Conservation (phyloP, 2,888 invertebrate genomes). For the Oscheius sp. region DNA sequence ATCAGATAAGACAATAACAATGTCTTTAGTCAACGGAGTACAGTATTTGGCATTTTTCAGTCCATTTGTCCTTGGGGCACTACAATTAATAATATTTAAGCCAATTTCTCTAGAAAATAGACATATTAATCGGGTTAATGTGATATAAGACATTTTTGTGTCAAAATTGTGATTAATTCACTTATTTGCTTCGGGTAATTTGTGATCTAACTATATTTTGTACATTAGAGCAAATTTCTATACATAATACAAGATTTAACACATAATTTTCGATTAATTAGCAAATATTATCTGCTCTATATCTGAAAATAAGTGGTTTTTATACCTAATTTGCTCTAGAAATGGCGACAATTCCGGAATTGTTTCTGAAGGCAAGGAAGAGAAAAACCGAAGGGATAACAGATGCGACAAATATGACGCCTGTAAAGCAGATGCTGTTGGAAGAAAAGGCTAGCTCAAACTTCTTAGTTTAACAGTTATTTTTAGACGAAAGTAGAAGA, state of each 20-base stretch:
- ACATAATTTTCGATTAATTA: no score
- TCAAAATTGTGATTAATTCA: not conserved
- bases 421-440: not conserved
- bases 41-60: constrained; percentile 57
- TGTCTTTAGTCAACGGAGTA: constrained; percentile 50
- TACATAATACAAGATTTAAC: no score
- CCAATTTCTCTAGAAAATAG: constrained; percentile 54
- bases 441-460: not conserved
- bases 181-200: not conserved
- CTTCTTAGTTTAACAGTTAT: no score
- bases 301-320: no score
- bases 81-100: constrained; percentile 58
- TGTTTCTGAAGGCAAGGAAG: constrained; percentile 40
- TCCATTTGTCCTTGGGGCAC: constrained; percentile 56
- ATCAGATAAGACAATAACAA: constrained; percentile 32
- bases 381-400: constrained; percentile 9
- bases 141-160: not conserved
- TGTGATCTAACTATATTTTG: not conserved
- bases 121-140: constrained; percentile 32
- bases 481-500: no score
- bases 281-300: no score
- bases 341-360: constrained; percentile 43
- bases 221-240: no score
- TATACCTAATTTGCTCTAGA: no score
- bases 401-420: constrained; percentile 2